Evolutionary conservation across 2,113 vertebrate genomes (phyloP).

Genomic region (Caloenas nicobarica): DNA sequence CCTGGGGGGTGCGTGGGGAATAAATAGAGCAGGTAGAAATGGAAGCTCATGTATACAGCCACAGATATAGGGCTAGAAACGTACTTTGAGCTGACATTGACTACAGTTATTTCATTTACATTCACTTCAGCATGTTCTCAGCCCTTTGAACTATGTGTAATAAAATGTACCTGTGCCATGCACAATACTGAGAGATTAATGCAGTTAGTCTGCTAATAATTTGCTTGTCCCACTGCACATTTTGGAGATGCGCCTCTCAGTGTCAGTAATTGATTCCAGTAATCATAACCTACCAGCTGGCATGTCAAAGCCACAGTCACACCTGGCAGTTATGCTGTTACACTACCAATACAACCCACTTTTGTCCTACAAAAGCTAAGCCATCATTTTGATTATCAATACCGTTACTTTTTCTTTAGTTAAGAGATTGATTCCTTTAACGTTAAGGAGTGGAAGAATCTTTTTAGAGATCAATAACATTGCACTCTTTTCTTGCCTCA

Average conservation of each 20-base stretch:
- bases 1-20: neutral
- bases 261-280: constrained; percentile 45
- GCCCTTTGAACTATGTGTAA: neutral
- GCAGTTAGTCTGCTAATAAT: neutral
- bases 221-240: neutral
- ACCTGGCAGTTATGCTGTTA: constrained; percentile 11
- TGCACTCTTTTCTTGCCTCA: neutral
- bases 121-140: neutral
- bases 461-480: constrained; percentile 56
- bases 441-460: constrained; percentile 58
- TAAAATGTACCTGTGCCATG: neutral
- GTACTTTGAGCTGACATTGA: neutral
- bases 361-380: constrained; percentile 52
- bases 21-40: neutral
- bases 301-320: constrained; percentile 18
- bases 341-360: neutral
- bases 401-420: constrained; percentile 53
- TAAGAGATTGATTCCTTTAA: constrained; percentile 72
- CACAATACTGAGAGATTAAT: neutral
- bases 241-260: constrained; percentile 39
- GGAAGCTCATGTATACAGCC: neutral
- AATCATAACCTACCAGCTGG: constrained; percentile 26
- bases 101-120: neutral
- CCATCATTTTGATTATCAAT: constrained; percentile 55
- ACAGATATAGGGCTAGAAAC: neutral